phyloP scores from a whole-genome alignment of 2,113 vertebrate species.

The Chascanopsetta lugubris region DNA sequence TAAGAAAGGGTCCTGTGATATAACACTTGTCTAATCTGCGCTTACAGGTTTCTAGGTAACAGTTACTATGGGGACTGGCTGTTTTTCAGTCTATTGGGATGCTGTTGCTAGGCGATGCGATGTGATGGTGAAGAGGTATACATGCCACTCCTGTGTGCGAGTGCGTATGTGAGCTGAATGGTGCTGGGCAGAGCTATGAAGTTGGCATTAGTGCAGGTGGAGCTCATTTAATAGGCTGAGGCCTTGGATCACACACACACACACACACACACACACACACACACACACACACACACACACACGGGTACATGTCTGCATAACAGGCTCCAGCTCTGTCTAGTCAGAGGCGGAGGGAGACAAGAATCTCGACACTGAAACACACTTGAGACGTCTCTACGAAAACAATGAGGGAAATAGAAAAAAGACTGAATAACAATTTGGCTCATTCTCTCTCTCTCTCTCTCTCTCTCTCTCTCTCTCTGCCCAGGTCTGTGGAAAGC shows the following conservation, averaged over 20 bases:
- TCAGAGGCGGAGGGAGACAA: slow-evolving; percentile 48
- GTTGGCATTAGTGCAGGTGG: too few relatives aligned
- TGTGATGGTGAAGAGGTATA: slow-evolving; percentile 25
- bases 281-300: too few relatives aligned
- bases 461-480: slow-evolving; percentile 4
- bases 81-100: slow-evolving; percentile 57
- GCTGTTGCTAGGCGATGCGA: slow-evolving; percentile 63
- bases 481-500: slow-evolving; percentile 81
- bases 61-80: slow-evolving; percentile 65
- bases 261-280: too few relatives aligned
- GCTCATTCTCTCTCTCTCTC: not conserved
- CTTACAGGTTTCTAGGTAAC: slow-evolving; percentile 64
- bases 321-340: slow-evolving; percentile 33
- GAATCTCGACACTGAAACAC: slow-evolving; percentile 37
- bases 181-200: too few relatives aligned
- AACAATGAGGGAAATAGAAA: slow-evolving; percentile 17
- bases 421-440: slow-evolving; percentile 11
- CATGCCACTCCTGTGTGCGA: not conserved
- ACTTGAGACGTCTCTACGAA: slow-evolving; percentile 30
- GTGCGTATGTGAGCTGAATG: too few relatives aligned
- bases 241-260: too few relatives aligned
- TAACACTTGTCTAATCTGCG: slow-evolving; percentile 52
- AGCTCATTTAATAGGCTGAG: too few relatives aligned
- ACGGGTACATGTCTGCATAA: slow-evolving; percentile 11
- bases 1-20: slow-evolving; percentile 43